Percentiles rank a stretch among this genome's conserved stretches.
These are phyloP conservation scores for Leptinotarsa undecemlineata DNA, from an alignment of 1,140 invertebrate species.

Conservation along the genomic window DNA sequence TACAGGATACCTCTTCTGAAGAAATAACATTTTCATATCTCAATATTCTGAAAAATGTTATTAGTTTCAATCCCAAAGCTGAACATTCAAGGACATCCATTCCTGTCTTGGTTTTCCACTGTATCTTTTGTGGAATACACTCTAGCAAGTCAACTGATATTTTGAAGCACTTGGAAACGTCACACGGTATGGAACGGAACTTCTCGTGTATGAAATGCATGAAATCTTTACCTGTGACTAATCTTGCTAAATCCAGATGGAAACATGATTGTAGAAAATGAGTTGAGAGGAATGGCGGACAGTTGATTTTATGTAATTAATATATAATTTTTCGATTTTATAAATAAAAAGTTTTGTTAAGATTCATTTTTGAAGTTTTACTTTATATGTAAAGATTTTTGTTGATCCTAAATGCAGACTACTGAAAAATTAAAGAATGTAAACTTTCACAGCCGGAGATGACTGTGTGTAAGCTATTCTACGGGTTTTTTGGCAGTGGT, in stretches of 20 bases:
- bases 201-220: slow-evolving; percentile 9
- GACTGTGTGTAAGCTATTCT: too few species aligned
- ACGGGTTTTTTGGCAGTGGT: too few species aligned
- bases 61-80: slow-evolving; percentile 12
- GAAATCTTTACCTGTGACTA: background rate
- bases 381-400: too few species aligned
- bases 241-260: background rate
- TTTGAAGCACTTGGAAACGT: slow-evolving; percentile 23
- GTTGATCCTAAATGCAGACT: too few species aligned
- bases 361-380: too few species aligned
- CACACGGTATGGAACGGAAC: background rate
- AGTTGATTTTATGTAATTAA: too few species aligned
- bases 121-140: slow-evolving; percentile 29
- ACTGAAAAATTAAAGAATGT: too few species aligned
- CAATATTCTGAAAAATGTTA: slow-evolving; percentile 26
- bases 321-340: too few species aligned
- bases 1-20: background rate
- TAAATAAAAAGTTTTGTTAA: too few species aligned
- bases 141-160: slow-evolving; percentile 20
- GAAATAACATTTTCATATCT: slow-evolving; percentile 24
- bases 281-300: too few species aligned
- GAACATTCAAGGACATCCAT: slow-evolving; percentile 10
- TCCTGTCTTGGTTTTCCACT: slow-evolving; percentile 30
- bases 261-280: background rate
- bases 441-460: too few species aligned